These are phyloP conservation scores for Listronotus bonariensis DNA, from an alignment of 1,140 invertebrate genomes.

Conservation along the genomic window DNA sequence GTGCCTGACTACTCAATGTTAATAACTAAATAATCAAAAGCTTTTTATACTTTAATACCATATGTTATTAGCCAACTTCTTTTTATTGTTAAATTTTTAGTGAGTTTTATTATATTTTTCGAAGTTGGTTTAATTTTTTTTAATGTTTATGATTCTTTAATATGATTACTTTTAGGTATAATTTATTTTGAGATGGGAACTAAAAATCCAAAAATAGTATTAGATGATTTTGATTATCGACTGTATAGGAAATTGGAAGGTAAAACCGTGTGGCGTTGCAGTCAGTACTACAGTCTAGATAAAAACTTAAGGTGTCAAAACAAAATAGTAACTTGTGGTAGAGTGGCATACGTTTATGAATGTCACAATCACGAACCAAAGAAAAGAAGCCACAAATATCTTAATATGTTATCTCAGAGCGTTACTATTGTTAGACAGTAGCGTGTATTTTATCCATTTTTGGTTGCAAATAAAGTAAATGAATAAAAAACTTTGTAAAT, in stretches of 20 bases:
- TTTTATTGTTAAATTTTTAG: too few species aligned
- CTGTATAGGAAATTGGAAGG: conserved; percentile 23
- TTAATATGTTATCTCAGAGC: conserved; percentile 39
- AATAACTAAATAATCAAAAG: too few species aligned
- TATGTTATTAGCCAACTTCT: too few species aligned
- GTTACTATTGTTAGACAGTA: conserved; percentile 37
- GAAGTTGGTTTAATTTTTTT: too few species aligned
- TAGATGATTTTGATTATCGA: conserved; percentile 34
- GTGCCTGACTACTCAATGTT: too few species aligned
- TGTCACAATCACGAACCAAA: conserved; percentile 35
- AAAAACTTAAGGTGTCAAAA: conserved; percentile 33
- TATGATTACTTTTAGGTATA: conserved; percentile 25
- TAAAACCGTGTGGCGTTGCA: conserved; percentile 38
- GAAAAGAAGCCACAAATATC: conserved; percentile 24
- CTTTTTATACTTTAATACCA: too few species aligned
- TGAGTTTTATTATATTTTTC: too few species aligned
- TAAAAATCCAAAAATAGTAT: conserved; percentile 41
- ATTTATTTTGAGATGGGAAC: conserved; percentile 40
- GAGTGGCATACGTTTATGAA: conserved; percentile 27
- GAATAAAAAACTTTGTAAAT: too few species aligned
- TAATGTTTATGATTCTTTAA: background rate
- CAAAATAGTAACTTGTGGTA: conserved; percentile 27
- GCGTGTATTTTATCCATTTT: too few species aligned
- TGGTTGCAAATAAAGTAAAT: too few species aligned
- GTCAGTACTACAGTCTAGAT: conserved; percentile 22